Evolutionary conservation across 1,140 invertebrate species (phyloP), one percentile per base, ranked within the genome.

Genomic region (Chrysomallon squamiferum): DNA sequence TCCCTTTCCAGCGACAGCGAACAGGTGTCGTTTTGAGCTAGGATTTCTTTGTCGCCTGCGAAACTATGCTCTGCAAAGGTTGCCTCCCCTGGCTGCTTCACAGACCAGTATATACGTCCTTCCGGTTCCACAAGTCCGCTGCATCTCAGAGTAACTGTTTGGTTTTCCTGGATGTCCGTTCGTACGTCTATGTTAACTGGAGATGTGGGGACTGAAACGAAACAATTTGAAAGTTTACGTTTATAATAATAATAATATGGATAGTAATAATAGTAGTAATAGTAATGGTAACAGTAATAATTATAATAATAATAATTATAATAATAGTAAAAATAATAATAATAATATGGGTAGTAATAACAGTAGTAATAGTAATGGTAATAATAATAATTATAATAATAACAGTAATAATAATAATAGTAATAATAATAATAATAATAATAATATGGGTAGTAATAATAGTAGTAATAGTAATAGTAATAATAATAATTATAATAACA

Each of bases 21-120:
- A 22, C 50, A 54, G 6, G 35, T 15, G 29, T 11, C 25, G 18
- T 30, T 30, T 13, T 0, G 22, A 5, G 50, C 15, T 11, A 27
- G 13, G 7, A 15, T 13, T 7, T 30, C 3, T 2, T 15, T 27
- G 50, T 54, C 50, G 15, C 29, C 50, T 3, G 50, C 3, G 25
- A 54, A 54, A 13, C 15, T 15, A 3, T 27, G 1, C 9, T 15
- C 22, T 20, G 22, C 22, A 13, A 54, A 54, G 11, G 50, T 54
- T 54, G 50, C 25, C 50, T 54, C 25, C 50, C 50, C 50, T 54
- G 50, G 50, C 5, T 30, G 50, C 50, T 54, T 54, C 18, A 54
- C 29, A 27, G 50, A 25, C 50, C 50, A 54, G 50, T 22, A 54
- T 15, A 54, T 25, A 13, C 29, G 22, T 15, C 50, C 50, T 4